phyloP scores from a whole-genome alignment of 35 echinoderm and acorn worm genomes.

The Holothuria glaberrima region DNA sequence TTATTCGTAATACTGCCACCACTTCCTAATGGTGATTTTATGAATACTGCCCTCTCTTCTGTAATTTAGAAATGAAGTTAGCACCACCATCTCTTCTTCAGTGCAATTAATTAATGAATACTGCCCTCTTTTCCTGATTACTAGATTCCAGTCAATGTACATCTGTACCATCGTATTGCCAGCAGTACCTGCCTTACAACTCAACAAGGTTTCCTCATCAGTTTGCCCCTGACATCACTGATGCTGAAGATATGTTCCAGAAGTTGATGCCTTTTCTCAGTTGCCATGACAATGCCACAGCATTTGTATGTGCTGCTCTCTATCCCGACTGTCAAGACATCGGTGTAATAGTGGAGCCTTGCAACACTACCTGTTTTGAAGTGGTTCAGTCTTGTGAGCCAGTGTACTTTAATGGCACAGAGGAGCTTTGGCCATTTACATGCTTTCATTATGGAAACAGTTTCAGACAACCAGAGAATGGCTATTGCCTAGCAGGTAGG shows the following conservation, averaged over 20 bases:
- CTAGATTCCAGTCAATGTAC: not conserved
- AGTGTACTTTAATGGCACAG: constrained; percentile 21
- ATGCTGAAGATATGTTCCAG: not conserved
- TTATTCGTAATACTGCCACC: too few species aligned
- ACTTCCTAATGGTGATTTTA: too few species aligned
- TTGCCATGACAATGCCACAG: constrained; percentile 30
- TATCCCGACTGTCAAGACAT: constrained; percentile 32
- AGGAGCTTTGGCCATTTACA: constrained; percentile 42
- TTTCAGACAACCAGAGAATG: not conserved
- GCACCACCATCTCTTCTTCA: not conserved
- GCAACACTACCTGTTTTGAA: constrained; percentile 27
- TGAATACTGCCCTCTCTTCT: too few species aligned
- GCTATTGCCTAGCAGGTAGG: constrained; percentile 29
- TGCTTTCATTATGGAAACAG: constrained; percentile 11
- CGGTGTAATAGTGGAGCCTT: constrained; percentile 20
- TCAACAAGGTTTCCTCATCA: not conserved
- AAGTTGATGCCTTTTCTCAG: not conserved
- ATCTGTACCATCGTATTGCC: not conserved
- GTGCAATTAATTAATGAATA: not conserved
- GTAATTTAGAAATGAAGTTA: not conserved
- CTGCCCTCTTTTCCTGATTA: not conserved
- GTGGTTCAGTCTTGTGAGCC: constrained; percentile 19
- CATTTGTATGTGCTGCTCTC: constrained; percentile 31
- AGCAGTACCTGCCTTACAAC: constrained; percentile 32
- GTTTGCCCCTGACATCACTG: not conserved